Evolutionary conservation across 1,140 invertebrate species (phyloP), one percentile per base, ranked within the genome.

Genomic region (Araneus ventricosus): DNA sequence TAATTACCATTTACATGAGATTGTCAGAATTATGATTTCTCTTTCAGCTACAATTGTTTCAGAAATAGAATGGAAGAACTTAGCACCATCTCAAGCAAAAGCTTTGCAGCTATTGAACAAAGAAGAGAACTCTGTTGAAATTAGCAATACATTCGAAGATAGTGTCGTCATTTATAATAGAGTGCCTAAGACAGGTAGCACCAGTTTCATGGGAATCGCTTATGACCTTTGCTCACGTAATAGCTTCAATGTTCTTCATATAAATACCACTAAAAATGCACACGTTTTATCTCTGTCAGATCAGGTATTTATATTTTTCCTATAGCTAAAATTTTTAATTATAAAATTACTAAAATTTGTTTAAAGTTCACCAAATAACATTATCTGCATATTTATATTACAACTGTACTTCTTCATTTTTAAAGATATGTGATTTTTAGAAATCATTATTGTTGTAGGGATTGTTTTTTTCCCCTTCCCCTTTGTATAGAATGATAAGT

Each of bases 181-280:
- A 95, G 98, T 99, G 59, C 99, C 99, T 27, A 99, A 99, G 96
- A 99, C 99, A n/a, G 99, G 98, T 7, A 99, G 99, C 8, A 99
- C 99, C 5, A 99, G 98, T 95, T 99, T 99, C 95, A 98, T 99
- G 88, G 99, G 99, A 94, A 97, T 99, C 90, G 98, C 98, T 5
- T 99, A 99, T 95, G 99, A 99, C 96, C 96, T 99, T 30, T 99
- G 98, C 95, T 97, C 97, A 94, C 97, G 96, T 93, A 99, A 99
- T 96, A 97, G 97, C 94, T 99, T 98, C 95, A 97, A 98, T 96
- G 98, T 98, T n/a, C 96, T 99, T 94, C 99, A 99, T 96, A 97
- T 99, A 88, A 99, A 99, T 96, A 97, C 99, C 82, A 98, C 98
- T 0, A 98, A 98, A 94, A 99, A 99, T 96, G 97, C 97, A 96